phyloP scores from a whole-genome alignment of 2,113 vertebrate species.

The Caloenas nicobarica region DNA sequence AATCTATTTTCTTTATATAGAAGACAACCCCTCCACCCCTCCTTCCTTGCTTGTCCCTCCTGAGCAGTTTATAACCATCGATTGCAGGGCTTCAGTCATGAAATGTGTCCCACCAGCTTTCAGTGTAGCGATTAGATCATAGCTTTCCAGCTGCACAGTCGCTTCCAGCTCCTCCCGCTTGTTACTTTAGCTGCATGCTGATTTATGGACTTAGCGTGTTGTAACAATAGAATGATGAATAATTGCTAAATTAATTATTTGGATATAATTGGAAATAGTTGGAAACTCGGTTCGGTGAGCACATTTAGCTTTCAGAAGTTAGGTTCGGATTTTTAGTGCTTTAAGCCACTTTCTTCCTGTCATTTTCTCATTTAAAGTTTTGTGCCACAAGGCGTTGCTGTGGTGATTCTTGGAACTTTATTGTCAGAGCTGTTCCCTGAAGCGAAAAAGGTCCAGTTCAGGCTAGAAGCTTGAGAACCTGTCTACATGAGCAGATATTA shows the following conservation, averaged over 20 bases:
- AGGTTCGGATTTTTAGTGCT: not conserved
- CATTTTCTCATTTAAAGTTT: not conserved
- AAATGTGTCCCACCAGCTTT: not conserved
- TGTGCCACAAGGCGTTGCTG: not conserved
- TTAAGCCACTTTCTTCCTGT: not conserved
- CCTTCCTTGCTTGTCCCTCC: not conserved
- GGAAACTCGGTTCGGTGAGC: not conserved
- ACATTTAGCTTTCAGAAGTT: not conserved
- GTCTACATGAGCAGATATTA: not conserved
- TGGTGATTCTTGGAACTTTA: not conserved
- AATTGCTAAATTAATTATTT: not conserved
- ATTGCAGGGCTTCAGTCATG: rapidly evolving
- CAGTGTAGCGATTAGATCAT: not conserved
- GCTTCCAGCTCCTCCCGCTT: not conserved
- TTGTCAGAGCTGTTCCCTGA: not conserved
- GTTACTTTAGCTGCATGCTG: not conserved
- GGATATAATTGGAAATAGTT: not conserved
- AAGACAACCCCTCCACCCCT: not conserved
- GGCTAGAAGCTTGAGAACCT: not conserved
- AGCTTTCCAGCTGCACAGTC: not conserved
- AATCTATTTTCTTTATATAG: not conserved
- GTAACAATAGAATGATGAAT: not conserved
- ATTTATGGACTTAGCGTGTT: not conserved
- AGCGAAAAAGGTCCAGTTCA: not conserved
- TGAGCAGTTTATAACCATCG: not conserved